Conservation (phyloP, 2,797 vertebrate species). For the Poecilia picta region DNA sequence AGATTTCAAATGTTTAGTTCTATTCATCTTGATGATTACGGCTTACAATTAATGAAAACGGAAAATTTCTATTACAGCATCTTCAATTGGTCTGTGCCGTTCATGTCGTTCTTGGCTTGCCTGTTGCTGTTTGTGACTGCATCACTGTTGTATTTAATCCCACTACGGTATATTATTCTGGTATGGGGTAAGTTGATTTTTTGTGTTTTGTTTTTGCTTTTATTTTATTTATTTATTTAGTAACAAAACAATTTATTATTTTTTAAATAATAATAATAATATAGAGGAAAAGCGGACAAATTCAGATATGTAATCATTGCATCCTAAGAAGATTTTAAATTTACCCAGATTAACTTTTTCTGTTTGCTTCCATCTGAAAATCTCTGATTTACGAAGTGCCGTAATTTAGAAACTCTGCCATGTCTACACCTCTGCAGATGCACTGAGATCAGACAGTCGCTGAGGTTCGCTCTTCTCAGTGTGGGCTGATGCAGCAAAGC, state of each 20-base stretch:
- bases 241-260: no score
- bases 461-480: slow-evolving; percentile 68
- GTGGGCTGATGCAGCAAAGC: slow-evolving; percentile 71
- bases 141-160: slow-evolving; percentile 84
- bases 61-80: slow-evolving; percentile 79
- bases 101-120: slow-evolving; percentile 89
- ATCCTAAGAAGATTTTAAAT: slow-evolving; percentile 6
- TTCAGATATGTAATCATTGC: neutral
- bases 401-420: slow-evolving; percentile 65
- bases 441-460: slow-evolving; percentile 75
- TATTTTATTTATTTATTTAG: neutral
- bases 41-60: neutral
- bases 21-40: neutral
- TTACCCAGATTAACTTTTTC: slow-evolving; percentile 35
- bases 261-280: neutral
- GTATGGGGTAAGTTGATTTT: slow-evolving; percentile 92
- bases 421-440: slow-evolving; percentile 72
- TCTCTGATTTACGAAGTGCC: slow-evolving; percentile 63
- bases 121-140: slow-evolving; percentile 83
- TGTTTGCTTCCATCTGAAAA: slow-evolving; percentile 44
- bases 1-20: neutral
- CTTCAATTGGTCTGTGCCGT: slow-evolving; percentile 97
- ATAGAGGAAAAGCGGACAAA: neutral
- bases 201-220: neutral
- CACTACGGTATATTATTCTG: slow-evolving; percentile 92